Conservation (phyloP, 2,888 invertebrate species). For the Lasioglossum zephyrum region DNA sequence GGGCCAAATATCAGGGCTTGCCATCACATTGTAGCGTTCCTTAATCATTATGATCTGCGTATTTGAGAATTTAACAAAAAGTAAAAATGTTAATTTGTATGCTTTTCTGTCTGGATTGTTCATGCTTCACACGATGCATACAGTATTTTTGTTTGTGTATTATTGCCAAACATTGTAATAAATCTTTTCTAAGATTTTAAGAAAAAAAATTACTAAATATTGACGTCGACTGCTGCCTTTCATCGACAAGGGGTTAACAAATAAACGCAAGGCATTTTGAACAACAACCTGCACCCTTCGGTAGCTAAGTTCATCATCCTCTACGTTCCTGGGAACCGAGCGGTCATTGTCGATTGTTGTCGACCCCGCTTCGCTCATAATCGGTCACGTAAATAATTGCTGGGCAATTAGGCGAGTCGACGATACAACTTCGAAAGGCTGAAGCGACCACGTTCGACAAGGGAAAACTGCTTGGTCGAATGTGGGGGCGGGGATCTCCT, state of each 20-base stretch:
- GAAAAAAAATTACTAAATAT: too few relatives aligned
- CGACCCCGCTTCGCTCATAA: slow-evolving; percentile 31
- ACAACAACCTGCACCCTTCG: background rate
- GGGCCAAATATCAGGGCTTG: too few relatives aligned
- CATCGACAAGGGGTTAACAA: background rate
- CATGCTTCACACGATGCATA: too few relatives aligned
- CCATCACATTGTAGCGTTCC: too few relatives aligned
- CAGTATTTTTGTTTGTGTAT: too few relatives aligned
- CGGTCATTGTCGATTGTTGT: slow-evolving; percentile 58
- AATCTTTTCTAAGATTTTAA: too few relatives aligned
- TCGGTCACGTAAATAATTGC: slow-evolving; percentile 30
- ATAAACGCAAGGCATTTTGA: background rate
- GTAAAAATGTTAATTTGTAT: too few relatives aligned
- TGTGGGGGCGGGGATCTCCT: slow-evolving; percentile 32
- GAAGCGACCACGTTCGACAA: background rate
- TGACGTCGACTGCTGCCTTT: too few relatives aligned
- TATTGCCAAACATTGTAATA: too few relatives aligned
- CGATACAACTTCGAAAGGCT: background rate
- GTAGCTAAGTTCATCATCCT: background rate
- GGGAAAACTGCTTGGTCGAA: background rate
- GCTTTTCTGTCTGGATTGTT: too few relatives aligned
- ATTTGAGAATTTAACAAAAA: too few relatives aligned
- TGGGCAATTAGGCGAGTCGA: slow-evolving; percentile 9
- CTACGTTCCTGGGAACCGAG: slow-evolving; percentile 50
- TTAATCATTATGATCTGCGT: too few relatives aligned